A percentile compares a stretch with the other conserved stretches of the same genome.
Conservation (phyloP, 2,888 invertebrate genomes). For the Proisotoma minuta region DNA sequence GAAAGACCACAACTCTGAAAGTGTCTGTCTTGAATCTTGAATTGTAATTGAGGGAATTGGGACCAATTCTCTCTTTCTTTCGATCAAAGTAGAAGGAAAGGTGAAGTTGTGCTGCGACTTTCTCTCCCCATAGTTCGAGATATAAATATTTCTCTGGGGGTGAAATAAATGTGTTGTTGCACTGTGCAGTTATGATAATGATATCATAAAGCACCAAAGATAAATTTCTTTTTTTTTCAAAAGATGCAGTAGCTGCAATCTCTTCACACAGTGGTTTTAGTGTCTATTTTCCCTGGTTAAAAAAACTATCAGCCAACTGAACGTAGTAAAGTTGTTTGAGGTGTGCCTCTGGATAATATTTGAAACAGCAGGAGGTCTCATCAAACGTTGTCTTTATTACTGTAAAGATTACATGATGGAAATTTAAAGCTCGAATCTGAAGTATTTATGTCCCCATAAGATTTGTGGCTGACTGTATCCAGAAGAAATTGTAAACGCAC, state of each 20-base stretch:
- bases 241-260: not conserved
- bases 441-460: constrained; percentile 22
- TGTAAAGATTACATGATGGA: constrained; percentile 16
- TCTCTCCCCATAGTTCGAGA: not conserved
- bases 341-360: constrained; percentile 3
- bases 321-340: too few species aligned
- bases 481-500: not conserved
- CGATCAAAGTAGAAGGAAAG: not conserved
- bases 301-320: too few species aligned
- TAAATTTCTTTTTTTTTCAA: too few species aligned
- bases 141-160: not conserved
- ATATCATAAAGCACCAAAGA: too few species aligned
- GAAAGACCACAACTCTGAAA: not conserved
- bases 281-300: too few species aligned
- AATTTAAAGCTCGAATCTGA: constrained; percentile 27
- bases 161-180: constrained; percentile 3
- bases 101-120: not conserved
- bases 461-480: constrained; percentile 8
- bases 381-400: constrained; percentile 36
- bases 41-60: constrained; percentile 5
- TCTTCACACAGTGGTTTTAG: too few species aligned
- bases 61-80: not conserved
- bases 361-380: constrained; percentile 34
- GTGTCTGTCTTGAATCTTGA: not conserved
- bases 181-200: constrained; percentile 1